Evolutionary conservation across 2,888 invertebrate species (phyloP).

Genomic region (Cryptophagus acutangulus): DNA sequence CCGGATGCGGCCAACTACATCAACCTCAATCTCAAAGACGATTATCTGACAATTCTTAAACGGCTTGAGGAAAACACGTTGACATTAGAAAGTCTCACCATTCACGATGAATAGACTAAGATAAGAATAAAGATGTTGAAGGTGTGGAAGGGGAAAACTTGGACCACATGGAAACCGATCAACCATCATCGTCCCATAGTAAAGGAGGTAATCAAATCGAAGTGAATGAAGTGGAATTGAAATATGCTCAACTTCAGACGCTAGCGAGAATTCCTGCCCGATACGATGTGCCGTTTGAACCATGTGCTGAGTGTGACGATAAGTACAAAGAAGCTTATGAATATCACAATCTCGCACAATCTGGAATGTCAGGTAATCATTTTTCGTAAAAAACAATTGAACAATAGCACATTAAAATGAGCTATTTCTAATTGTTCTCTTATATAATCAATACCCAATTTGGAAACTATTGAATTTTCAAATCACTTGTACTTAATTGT

Average conservation of each 20-base stretch:
- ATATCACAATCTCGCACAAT: conserved; percentile 33
- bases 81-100: conserved; percentile 34
- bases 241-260: conserved; percentile 34
- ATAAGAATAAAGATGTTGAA: conserved; percentile 3
- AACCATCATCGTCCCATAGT: conserved; percentile 7
- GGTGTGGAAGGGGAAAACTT: conserved; percentile 12
- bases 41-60: conserved; percentile 36
- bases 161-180: conserved; percentile 10
- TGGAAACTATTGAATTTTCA: too few species aligned
- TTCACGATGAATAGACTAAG: conserved; percentile 9
- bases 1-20: conserved; percentile 29
- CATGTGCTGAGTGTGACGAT: conserved; percentile 24
- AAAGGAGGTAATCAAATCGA: neutral
- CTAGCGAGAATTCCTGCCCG: conserved; percentile 34
- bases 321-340: conserved; percentile 29
- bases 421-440: too few species aligned
- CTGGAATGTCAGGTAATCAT: conserved; percentile 33
- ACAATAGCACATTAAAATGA: too few species aligned
- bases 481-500: too few species aligned
- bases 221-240: conserved; percentile 22
- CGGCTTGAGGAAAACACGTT: conserved; percentile 38
- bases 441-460: too few species aligned
- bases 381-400: too few species aligned
- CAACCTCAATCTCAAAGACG: conserved; percentile 35
- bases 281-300: conserved; percentile 25